Percentiles rank a stretch among this genome's conserved stretches.
phyloP scores from a whole-genome alignment of 2,797 vertebrate genomes.

The Pseudotriccus pelzelni region DNA sequence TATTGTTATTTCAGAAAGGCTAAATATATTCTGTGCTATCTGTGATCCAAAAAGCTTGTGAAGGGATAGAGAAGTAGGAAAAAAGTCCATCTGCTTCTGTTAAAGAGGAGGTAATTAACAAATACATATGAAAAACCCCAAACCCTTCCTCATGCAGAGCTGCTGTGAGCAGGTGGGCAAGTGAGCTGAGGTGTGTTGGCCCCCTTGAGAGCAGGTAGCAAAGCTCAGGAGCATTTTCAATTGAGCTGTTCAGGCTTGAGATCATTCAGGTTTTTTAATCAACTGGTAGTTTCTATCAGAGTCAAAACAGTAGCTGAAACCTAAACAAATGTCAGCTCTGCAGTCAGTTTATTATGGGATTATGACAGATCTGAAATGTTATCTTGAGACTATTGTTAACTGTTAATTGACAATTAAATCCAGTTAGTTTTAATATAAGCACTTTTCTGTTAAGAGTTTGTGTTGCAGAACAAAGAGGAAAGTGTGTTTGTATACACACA shows the following conservation, averaged over 20 bases:
- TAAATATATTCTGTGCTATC: neutral
- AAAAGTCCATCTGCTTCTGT: neutral
- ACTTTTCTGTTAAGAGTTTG: neutral
- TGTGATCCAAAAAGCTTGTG: neutral
- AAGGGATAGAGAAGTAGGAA: neutral
- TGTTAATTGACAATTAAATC: conserved; percentile 30
- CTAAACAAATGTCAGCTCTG: neutral
- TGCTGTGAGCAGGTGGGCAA: neutral
- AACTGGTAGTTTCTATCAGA: neutral
- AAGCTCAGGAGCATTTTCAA: neutral
- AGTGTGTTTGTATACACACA: neutral
- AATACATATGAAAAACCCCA: neutral
- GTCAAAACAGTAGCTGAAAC: conserved; percentile 22
- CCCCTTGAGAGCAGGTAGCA: neutral
- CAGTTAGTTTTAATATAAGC: neutral
- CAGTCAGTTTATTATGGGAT: neutral
- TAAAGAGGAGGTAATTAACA: neutral
- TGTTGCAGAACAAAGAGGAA: conserved; percentile 10
- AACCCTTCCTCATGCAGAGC: neutral
- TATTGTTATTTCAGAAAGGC: neutral
- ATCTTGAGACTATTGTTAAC: conserved; percentile 10
- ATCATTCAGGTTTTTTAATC: neutral
- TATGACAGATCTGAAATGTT: conserved; percentile 6
- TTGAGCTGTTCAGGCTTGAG: neutral
- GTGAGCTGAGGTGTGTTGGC: neutral